Evolutionary conservation across 2,888 invertebrate species (phyloP).

Genomic region (Drosophila mulleri): DNA sequence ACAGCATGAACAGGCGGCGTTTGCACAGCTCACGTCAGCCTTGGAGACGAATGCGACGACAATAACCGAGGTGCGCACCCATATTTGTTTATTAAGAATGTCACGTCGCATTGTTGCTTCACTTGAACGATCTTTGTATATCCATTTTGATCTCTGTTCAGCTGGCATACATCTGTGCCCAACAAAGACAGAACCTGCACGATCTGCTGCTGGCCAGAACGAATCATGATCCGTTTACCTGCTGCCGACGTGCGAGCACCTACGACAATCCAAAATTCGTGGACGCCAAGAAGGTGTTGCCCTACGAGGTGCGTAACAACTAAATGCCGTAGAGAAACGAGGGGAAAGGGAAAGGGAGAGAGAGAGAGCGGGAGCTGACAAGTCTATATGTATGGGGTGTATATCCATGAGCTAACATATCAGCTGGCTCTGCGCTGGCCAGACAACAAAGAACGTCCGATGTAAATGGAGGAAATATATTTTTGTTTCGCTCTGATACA

Average conservation of each 20-base stretch:
- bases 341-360: too few species aligned
- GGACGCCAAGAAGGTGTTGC: slow-evolving; percentile 93
- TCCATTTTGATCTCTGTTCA: slow-evolving; percentile 83
- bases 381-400: background rate
- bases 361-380: too few species aligned
- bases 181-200: slow-evolving; percentile 93
- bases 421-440: slow-evolving; percentile 6
- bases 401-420: slow-evolving; percentile 13
- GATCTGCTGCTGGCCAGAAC: slow-evolving; percentile 90
- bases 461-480: slow-evolving; percentile 9
- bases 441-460: slow-evolving; percentile 46
- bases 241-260: slow-evolving; percentile 89
- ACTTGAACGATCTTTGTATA: background rate
- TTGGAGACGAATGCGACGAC: slow-evolving; percentile 87
- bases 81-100: slow-evolving; percentile 4
- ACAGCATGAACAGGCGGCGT: slow-evolving; percentile 92
- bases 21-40: slow-evolving; percentile 91
- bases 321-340: background rate
- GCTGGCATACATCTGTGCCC: slow-evolving; percentile 94
- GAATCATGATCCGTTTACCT: slow-evolving; percentile 91
- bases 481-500: background rate
- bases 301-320: slow-evolving; percentile 89
- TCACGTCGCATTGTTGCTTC: slow-evolving; percentile 24
- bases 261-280: slow-evolving; percentile 89
- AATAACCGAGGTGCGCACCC: slow-evolving; percentile 84